Base-by-base conservation (phyloP, 2,113 vertebrate species). In the Syrmaticus mikado region DNA sequence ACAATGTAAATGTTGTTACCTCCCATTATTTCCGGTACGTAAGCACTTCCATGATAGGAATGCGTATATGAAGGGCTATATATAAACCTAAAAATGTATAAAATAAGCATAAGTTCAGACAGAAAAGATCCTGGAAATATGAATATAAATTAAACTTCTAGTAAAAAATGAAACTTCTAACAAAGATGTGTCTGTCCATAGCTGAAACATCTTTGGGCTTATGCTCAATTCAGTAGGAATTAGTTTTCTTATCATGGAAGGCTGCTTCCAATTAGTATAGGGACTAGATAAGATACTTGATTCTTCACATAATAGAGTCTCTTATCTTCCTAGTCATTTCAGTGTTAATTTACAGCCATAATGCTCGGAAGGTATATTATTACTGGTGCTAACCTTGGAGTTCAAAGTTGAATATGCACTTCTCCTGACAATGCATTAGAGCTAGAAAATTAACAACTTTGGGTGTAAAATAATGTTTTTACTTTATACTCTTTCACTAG, bases 341-440 rank as follows among this genome's bases (percentile, higher is more conserved):
- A 57, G 38, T 3, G 43, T 52, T 34, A 95, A 92, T 91, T 94
- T 52, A 94, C 24, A 88, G 16, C 61, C 74, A 22, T 1, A 90
- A 24, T 52, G 82, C 57, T 88, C 57, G 27, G 18, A 82, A 57
- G 71, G 48, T 13, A 88, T 61, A 38, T 60, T 67, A 30, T 46
- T 70, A 78, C 41, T 45, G 68, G 20, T 40, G 57, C 46, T 90
- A 83, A 87, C 68, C 72, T 72, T 65, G 79, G 61, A 87, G 65
- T 95, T 94, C 65, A 81, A 90, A 97, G 79, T 48, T 96, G 87
- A 94, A 27, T 11, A 43, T 16, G 11, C 22, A 52, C 9, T 76
- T 93, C 94, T 72, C 52, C 78, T 78, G 64, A 86, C 61, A 68
- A 80, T 72, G 85, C 85, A 75, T 36, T 57, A 40, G 4, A 89